phyloP scores from a whole-genome alignment of 2,797 vertebrate species.

The Erpetoichthys calabaricus region DNA sequence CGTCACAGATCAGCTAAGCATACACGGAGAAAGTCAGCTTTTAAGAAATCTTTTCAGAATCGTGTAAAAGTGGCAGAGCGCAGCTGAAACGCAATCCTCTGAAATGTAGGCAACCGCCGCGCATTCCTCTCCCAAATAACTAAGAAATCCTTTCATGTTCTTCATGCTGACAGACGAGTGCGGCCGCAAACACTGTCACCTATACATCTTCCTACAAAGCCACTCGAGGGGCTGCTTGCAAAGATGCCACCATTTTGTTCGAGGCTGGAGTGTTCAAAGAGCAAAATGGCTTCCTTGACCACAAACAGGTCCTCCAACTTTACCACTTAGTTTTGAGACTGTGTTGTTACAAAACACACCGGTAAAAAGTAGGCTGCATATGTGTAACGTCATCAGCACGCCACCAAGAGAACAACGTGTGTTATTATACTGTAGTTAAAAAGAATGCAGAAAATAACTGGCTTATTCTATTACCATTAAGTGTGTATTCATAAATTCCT shows the following conservation, averaged over 20 bases:
- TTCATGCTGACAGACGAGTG: background rate
- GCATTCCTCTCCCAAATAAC: background rate
- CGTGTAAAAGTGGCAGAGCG: too few relatives aligned
- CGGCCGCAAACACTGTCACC: background rate
- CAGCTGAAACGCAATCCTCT: background rate
- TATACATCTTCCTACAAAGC: background rate
- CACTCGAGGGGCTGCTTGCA: background rate
- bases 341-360: too few relatives aligned
- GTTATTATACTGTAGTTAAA: too few relatives aligned
- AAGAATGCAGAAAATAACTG: too few relatives aligned
- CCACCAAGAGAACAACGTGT: too few relatives aligned
- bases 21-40: too few relatives aligned
- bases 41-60: too few relatives aligned
- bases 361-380: too few relatives aligned
- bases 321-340: background rate
- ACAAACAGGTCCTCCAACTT: background rate
- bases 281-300: slow-evolving; percentile 16
- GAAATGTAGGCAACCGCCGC: background rate
- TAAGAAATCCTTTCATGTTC: slow-evolving; percentile 5
- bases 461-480: too few relatives aligned
- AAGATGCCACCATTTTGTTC: slow-evolving; percentile 8
- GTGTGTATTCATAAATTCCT: too few relatives aligned
- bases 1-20: too few relatives aligned
- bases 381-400: too few relatives aligned
- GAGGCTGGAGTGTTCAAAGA: background rate